These are phyloP conservation scores for Tor tambroides DNA, from an alignment of 2,113 vertebrate species.

Conservation along the genomic window DNA sequence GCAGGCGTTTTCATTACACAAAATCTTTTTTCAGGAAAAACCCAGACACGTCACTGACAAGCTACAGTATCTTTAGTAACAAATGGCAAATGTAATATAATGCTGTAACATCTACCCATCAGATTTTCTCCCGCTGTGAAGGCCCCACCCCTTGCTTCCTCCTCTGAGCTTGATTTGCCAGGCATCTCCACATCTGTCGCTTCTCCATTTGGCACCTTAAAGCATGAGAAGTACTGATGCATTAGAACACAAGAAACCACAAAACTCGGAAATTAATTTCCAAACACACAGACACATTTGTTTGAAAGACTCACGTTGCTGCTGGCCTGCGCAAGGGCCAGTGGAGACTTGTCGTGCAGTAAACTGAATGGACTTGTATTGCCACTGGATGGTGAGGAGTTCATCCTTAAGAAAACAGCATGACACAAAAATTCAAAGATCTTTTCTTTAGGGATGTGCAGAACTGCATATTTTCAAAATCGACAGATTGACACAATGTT, in stretches of 20 bases:
- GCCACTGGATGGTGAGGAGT: constrained; percentile 83
- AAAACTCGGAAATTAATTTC: not conserved
- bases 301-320: constrained; percentile 77
- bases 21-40: not conserved
- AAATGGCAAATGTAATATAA: not conserved
- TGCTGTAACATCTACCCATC: constrained; percentile 73
- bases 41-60: not conserved
- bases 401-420: constrained; percentile 74
- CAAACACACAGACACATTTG: not conserved
- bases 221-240: not conserved
- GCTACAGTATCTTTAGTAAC: not conserved
- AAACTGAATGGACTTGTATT: constrained; percentile 81
- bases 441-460: not conserved
- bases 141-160: constrained; percentile 69
- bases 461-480: not conserved
- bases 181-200: constrained; percentile 74
- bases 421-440: not conserved
- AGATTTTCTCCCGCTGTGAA: constrained; percentile 77
- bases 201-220: constrained; percentile 84
- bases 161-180: constrained; percentile 76
- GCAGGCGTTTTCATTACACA: not conserved
- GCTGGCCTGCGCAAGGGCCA: constrained; percentile 69
- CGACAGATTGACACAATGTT: not conserved
- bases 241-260: not conserved
- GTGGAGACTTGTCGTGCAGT: constrained; percentile 78